Evolutionary conservation across 2,888 invertebrate genomes (phyloP).

Genomic region (Philaethria dido): DNA sequence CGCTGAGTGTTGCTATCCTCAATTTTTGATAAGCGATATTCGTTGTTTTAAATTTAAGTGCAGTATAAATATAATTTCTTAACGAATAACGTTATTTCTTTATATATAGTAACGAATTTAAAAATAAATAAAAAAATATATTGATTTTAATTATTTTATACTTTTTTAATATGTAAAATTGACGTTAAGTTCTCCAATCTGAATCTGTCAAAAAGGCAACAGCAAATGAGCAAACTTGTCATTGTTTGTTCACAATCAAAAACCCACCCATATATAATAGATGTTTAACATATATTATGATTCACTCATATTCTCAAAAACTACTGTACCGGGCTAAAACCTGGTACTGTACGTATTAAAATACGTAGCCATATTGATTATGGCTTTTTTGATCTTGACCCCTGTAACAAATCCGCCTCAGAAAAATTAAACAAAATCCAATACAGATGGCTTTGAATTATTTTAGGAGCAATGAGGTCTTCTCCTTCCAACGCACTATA

Average conservation of each 20-base stretch:
- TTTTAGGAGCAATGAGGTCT: neutral
- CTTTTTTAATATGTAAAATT: no score
- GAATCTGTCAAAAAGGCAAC: neutral
- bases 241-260: no score
- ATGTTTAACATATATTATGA: no score
- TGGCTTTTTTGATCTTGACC: slow-evolving; percentile 43
- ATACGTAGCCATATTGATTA: slow-evolving; percentile 46
- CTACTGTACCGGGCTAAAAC: slow-evolving; percentile 32
- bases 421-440: slow-evolving; percentile 41
- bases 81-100: no score
- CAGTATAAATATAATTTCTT: no score
- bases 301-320: slow-evolving; percentile 43
- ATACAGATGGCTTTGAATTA: neutral
- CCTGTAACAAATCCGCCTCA: slow-evolving; percentile 37
- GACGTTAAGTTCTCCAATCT: neutral
- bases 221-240: no score
- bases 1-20: neutral
- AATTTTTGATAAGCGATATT: neutral
- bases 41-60: no score
- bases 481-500: neutral
- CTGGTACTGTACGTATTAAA: no score
- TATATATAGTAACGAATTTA: no score
- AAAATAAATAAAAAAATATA: no score
- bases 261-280: no score
- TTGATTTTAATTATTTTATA: no score